Evolutionary conservation across 2,113 vertebrate species (phyloP).

Genomic region (Osmerus eperlanus): DNA sequence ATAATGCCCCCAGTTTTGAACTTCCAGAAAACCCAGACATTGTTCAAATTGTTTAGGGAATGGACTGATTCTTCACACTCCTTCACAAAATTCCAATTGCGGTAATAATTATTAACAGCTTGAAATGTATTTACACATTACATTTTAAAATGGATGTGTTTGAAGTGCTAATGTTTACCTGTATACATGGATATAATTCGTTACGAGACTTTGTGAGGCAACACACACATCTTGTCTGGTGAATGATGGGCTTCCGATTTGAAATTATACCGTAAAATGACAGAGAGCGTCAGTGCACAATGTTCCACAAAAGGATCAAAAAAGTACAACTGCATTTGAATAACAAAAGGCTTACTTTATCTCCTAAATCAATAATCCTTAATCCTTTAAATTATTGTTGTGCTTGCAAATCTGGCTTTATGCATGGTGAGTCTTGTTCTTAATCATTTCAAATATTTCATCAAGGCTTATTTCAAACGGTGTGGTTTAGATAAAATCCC

Average conservation of each 20-base stretch:
- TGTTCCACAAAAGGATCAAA: not conserved
- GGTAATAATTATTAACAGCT: no score
- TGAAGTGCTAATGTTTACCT: no score
- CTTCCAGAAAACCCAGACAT: no score
- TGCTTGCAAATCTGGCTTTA: constrained; percentile 48
- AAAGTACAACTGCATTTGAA: constrained; percentile 46
- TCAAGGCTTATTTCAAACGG: constrained; percentile 39
- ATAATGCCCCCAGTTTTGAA: not conserved
- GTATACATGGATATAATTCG: no score
- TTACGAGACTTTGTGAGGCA: no score
- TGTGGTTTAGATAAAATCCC: no score
- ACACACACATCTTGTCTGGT: no score
- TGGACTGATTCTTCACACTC: no score
- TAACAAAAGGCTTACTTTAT: constrained; percentile 50
- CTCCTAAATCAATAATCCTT: constrained; percentile 41
- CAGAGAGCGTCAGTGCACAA: not conserved
- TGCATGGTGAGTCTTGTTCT: constrained; percentile 36
- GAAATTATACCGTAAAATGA: not conserved
- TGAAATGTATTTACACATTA: no score
- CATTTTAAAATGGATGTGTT: no score
- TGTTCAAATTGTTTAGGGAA: no score
- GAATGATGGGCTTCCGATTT: not conserved
- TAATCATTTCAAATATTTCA: constrained; percentile 58
- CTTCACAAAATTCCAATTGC: no score
- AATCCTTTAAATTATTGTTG: constrained; percentile 43